Evolutionary conservation across 2,888 invertebrate genomes (phyloP).

Genomic region (Drosophila macrothrix): DNA sequence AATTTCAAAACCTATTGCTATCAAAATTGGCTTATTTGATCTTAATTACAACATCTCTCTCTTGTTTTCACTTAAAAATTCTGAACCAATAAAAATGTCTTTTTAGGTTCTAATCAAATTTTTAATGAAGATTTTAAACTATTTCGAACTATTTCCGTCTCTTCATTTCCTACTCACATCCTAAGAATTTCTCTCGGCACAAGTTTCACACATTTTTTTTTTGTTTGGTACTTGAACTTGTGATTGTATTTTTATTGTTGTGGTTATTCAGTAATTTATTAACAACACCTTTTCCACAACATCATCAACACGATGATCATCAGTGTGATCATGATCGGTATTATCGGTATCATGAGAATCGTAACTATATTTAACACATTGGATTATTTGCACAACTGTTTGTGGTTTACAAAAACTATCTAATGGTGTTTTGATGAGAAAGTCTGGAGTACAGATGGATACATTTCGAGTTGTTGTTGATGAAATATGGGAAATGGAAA

Average conservation of each 20-base stretch:
- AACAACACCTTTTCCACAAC: slow-evolving; percentile 6
- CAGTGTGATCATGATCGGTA: slow-evolving; percentile 13
- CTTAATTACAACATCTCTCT: neutral
- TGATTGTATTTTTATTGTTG: slow-evolving; percentile 15
- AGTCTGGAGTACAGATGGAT: slow-evolving; percentile 17
- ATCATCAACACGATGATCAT: slow-evolving; percentile 8
- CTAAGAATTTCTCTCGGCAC: neutral
- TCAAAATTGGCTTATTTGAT: neutral
- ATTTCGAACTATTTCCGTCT: neutral
- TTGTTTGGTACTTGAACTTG: neutral
- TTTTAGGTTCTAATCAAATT: neutral
- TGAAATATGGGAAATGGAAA: slow-evolving; percentile 20
- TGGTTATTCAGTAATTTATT: slow-evolving; percentile 12
- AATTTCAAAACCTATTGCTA: accelerated
- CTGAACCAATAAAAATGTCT: neutral
- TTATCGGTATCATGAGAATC: slow-evolving; percentile 14
- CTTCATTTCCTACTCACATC: neutral
- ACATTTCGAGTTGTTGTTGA: neutral
- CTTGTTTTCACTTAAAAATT: neutral
- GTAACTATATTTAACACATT: slow-evolving; percentile 29
- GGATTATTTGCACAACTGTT: slow-evolving; percentile 54
- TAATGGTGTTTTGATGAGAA: slow-evolving; percentile 35
- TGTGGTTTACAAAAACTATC: slow-evolving; percentile 34
- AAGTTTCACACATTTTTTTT: slow-evolving; percentile 8
- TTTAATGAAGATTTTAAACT: neutral